Evolutionary conservation across 2,113 vertebrate genomes (phyloP), one percentile per base, ranked within the genome.

Genomic region (Lasiurus cinereus): DNA sequence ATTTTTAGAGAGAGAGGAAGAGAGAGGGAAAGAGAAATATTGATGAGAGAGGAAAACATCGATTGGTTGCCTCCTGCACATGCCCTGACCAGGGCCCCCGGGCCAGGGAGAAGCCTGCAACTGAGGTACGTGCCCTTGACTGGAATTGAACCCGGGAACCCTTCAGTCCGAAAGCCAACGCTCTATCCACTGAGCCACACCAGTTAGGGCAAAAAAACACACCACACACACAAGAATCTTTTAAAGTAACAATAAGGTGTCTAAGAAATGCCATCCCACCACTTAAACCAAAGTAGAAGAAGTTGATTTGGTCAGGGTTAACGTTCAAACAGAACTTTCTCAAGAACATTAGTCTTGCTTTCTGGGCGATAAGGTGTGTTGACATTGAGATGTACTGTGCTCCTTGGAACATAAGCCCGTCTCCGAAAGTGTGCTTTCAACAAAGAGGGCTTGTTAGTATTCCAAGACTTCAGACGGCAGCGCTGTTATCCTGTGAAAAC

Each of bases 401-500:
- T 89, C 93, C 89, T 79, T 50, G 78, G 77, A 96, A 85, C 12
- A 74, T 39, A 92, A 88, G 67, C 69, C 27, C 78, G 78, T 69
- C 43, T 94, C 52, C 72, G 50, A 88, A 54, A 96, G 76, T 80
- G 54, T 90, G 52, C 46, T 62, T 94, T 80, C 83, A 96, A 96
- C 92, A 96, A 96, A 95, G 77, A 31, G 22, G 66, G 93, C 84
- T 95, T 96, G 79, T 95, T 95, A 91, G 72, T 43, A 80, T 87
- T 92, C 80, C 22, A 91, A 83, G 76, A 95, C 76, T 85, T 94
- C 54, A 90, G 66, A 78, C 66, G 72, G 91, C 52, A 77, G 52
- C 10, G 14, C 52, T 80, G 27, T 90, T 94, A 93, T n/a, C 64
- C 94, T 88, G 62, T 88, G 80, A 90, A 96, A 97, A 95, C 59